Evolutionary conservation across 2,113 vertebrate species (phyloP).

Genomic region (Porphyrio hochstetteri): DNA sequence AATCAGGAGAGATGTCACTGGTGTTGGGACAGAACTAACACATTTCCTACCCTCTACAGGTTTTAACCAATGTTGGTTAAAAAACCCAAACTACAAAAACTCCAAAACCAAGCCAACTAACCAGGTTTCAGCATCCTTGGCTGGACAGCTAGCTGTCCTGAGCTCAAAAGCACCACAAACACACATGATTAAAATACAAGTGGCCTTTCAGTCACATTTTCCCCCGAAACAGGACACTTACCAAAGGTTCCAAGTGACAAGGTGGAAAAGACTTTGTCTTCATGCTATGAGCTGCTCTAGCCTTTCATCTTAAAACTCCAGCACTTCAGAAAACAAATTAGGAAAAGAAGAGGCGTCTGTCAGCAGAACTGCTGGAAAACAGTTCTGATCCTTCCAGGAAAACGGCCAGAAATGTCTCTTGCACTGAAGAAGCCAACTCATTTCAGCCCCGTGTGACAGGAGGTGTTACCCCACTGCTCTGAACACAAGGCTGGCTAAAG

Average conservation of each 20-base stretch:
- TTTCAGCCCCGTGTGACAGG: neutral
- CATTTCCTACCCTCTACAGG: too few relatives aligned
- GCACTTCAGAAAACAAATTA: neutral
- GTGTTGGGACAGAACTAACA: neutral
- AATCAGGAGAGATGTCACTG: neutral
- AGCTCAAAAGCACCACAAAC: neutral
- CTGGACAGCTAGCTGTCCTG: neutral
- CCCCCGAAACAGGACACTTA: neutral
- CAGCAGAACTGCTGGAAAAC: neutral
- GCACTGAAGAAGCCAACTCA: neutral
- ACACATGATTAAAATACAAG: neutral
- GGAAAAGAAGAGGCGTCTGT: neutral
- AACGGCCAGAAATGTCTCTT: neutral
- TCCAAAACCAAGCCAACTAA: too few relatives aligned
- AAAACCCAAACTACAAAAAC: neutral
- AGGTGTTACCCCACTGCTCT: neutral
- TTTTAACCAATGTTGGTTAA: neutral
- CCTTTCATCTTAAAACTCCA: neutral
- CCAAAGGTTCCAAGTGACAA: neutral
- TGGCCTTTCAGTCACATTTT: neutral
- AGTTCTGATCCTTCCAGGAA: neutral
- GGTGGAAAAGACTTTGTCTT: neutral
- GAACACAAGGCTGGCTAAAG: neutral
- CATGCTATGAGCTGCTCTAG: neutral
- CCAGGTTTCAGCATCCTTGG: neutral